Percentiles rank a stretch among this genome's conserved stretches.
Evolutionary conservation across 2,888 invertebrate genomes (phyloP).

Genomic region (Andrena marginata): DNA sequence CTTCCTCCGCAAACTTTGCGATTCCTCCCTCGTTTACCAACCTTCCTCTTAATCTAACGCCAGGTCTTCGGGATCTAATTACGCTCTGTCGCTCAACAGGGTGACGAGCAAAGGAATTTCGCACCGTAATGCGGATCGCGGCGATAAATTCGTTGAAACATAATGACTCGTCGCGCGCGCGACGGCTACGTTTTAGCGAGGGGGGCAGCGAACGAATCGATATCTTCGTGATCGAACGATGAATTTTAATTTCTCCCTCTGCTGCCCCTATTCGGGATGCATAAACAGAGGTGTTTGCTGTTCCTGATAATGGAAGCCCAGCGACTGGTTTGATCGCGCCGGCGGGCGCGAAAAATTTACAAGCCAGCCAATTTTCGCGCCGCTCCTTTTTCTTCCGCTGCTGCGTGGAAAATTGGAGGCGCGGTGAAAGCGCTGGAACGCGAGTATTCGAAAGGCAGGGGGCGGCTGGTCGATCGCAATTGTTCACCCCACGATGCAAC

Average conservation of each 20-base stretch:
- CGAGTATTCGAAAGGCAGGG: neutral
- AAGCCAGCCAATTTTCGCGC: slow-evolving; percentile 29
- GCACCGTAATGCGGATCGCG: neutral
- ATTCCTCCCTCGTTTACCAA: neutral
- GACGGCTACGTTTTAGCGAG: slow-evolving; percentile 33
- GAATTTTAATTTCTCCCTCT: slow-evolving; percentile 79
- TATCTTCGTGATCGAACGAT: slow-evolving; percentile 70
- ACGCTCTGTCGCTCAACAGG: neutral
- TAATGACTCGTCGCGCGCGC: slow-evolving; percentile 16
- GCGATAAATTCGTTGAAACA: neutral
- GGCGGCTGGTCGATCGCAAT: neutral
- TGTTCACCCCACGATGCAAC: neutral
- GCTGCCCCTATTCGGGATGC: slow-evolving; percentile 60
- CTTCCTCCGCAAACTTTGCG: neutral
- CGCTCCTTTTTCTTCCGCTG: neutral
- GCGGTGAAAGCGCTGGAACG: neutral
- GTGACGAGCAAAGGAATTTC: neutral
- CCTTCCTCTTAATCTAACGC: neutral
- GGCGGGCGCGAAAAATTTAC: slow-evolving; percentile 46
- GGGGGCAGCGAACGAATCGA: slow-evolving; percentile 58
- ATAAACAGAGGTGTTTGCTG: slow-evolving; percentile 72
- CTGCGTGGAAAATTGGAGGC: slow-evolving; percentile 15
- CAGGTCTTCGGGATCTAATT: neutral
- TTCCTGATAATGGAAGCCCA: slow-evolving; percentile 69
- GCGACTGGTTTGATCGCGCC: slow-evolving; percentile 36